Conservation (phyloP, 2,113 vertebrate species). For the Carettochelys insculpta region DNA sequence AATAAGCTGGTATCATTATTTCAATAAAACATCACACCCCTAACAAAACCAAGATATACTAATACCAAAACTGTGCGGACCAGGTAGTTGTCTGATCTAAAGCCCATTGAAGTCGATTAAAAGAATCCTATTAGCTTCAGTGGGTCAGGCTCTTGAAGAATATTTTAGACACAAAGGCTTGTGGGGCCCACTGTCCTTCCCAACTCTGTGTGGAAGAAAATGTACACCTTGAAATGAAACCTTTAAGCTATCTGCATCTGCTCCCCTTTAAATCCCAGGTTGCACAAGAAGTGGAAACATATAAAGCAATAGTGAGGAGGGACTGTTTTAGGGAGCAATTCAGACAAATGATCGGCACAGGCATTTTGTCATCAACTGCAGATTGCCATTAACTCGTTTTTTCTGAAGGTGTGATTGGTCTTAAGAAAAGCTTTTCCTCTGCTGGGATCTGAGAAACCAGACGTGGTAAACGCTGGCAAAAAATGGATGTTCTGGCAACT, state of each 20-base stretch:
- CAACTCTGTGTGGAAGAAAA: conserved; percentile 30
- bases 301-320: conserved; percentile 19
- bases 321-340: conserved; percentile 15
- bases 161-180: conserved; percentile 23
- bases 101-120: conserved; percentile 20
- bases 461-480: neutral
- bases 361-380: conserved; percentile 35
- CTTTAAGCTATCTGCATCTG: neutral
- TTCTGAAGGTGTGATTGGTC: conserved; percentile 6
- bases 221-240: conserved; percentile 28
- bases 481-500: neutral
- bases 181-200: accelerated
- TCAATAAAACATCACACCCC: neutral
- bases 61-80: neutral
- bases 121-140: conserved; percentile 18
- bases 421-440: neutral
- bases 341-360: conserved; percentile 18
- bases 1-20: neutral
- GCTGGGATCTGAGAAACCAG: neutral
- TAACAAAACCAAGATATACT: neutral
- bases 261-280: conserved; percentile 22
- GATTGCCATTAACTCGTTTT: neutral
- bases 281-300: conserved; percentile 46
- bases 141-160: conserved; percentile 2
- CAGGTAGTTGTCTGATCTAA: conserved; percentile 19